A percentile compares a stretch with the other conserved stretches of the same genome.
These are phyloP conservation scores for Periphyllus acericola DNA, from an alignment of 2,888 invertebrate species.

Conservation along the genomic window DNA sequence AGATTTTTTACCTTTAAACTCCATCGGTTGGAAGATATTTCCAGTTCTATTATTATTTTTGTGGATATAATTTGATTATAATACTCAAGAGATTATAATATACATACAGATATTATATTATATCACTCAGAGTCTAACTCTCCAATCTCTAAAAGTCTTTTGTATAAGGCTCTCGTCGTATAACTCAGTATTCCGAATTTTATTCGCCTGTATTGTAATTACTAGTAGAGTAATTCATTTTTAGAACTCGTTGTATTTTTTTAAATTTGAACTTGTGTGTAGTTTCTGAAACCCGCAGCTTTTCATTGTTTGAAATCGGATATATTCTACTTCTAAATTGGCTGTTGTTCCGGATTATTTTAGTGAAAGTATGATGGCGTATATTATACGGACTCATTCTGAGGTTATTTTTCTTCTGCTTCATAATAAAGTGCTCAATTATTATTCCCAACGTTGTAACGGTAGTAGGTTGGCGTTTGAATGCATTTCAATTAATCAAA, in stretches of 20 bases:
- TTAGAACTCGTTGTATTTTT: too few species aligned
- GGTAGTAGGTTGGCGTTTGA: not conserved
- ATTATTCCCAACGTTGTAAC: not conserved
- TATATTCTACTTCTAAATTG: not conserved
- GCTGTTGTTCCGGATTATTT: not conserved
- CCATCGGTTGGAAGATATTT: not conserved
- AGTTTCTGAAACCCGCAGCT: not conserved
- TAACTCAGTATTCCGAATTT: too few species aligned
- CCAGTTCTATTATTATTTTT: not conserved
- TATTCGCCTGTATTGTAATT: too few species aligned
- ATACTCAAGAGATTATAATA: too few species aligned
- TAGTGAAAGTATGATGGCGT: too few species aligned
- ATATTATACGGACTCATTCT: not conserved
- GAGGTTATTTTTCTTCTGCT: not conserved
- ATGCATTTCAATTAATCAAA: slow-evolving; percentile 43
- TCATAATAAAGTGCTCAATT: slow-evolving; percentile 20
- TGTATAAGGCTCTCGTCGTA: too few species aligned
- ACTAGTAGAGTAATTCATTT: too few species aligned
- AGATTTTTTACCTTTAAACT: slow-evolving; percentile 31
- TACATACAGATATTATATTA: too few species aligned
- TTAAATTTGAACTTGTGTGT: not conserved
- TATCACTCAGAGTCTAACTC: too few species aligned
- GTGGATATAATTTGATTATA: too few species aligned
- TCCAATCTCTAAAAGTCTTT: too few species aligned
- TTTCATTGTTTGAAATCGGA: not conserved